Evolutionary conservation across 2,888 invertebrate species (phyloP).

Genomic region (Periphyllus acericola): DNA sequence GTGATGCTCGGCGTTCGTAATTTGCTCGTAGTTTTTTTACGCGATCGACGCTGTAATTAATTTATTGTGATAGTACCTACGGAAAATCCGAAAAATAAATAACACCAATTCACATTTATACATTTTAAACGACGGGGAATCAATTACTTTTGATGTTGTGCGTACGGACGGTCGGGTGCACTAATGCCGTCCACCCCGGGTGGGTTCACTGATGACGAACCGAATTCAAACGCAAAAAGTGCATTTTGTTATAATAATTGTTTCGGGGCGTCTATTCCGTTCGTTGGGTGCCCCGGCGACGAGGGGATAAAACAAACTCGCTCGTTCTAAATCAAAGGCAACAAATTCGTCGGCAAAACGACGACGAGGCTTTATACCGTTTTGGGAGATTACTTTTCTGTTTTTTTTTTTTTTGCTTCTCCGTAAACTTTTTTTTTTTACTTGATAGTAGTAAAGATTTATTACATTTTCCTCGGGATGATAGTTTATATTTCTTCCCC

Average conservation of each 20-base stretch:
- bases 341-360: conserved; percentile 20
- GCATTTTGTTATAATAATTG: neutral
- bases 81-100: no score
- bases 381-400: conserved; percentile 43
- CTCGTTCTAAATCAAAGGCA: conserved; percentile 21
- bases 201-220: neutral
- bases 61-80: no score
- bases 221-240: neutral
- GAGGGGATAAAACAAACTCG: neutral
- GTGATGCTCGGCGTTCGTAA: no score
- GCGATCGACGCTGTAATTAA: no score
- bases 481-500: conserved; percentile 16
- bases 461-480: conserved; percentile 21
- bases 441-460: conserved; percentile 38
- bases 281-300: neutral
- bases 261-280: neutral
- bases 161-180: neutral
- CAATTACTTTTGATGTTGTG: neutral
- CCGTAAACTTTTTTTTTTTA: conserved; percentile 12
- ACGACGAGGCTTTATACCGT: neutral
- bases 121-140: neutral
- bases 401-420: conserved; percentile 5
- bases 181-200: neutral
- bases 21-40: no score
- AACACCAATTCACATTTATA: neutral